Evolutionary conservation across 2,888 invertebrate genomes (phyloP).

Genomic region (Lumbricus terrestris): DNA sequence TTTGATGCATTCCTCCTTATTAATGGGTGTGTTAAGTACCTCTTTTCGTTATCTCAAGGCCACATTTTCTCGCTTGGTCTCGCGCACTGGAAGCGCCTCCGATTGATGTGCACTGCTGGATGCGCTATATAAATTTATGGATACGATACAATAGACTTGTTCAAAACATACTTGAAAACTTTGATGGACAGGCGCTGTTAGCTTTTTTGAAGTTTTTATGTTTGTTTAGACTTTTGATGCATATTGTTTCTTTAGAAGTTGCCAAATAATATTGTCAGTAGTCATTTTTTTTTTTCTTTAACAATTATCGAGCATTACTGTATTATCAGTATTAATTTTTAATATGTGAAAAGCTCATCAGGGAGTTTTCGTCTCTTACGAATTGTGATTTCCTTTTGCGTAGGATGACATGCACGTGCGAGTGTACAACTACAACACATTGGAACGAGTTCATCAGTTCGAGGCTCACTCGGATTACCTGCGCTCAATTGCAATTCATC

Average conservation of each 20-base stretch:
- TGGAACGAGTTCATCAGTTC: constrained; percentile 90
- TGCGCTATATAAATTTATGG: no score
- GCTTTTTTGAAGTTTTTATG: not conserved
- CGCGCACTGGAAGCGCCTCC: no score
- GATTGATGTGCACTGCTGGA: no score
- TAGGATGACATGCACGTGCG: constrained; percentile 70
- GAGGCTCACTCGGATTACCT: constrained; percentile 99
- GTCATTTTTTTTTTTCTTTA: not conserved
- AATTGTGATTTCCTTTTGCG: constrained; percentile 13
- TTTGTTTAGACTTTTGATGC: not conserved
- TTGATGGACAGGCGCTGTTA: not conserved
- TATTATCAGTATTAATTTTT: not conserved
- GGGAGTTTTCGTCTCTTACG: not conserved
- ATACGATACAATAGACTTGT: not conserved
- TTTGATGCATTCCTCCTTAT: no score
- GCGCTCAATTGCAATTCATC: constrained; percentile 91
- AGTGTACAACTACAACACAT: constrained; percentile 96
- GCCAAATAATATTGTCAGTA: not conserved
- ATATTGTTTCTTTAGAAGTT: not conserved
- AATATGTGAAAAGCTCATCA: not conserved
- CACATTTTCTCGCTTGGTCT: no score
- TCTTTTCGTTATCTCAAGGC: no score
- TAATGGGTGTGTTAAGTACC: no score
- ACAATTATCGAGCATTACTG: not conserved
- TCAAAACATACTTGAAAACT: not conserved